These are phyloP conservation scores for Brachyrhaphis roseni DNA, from an alignment of 2,797 vertebrate genomes.

Conservation along the genomic window DNA sequence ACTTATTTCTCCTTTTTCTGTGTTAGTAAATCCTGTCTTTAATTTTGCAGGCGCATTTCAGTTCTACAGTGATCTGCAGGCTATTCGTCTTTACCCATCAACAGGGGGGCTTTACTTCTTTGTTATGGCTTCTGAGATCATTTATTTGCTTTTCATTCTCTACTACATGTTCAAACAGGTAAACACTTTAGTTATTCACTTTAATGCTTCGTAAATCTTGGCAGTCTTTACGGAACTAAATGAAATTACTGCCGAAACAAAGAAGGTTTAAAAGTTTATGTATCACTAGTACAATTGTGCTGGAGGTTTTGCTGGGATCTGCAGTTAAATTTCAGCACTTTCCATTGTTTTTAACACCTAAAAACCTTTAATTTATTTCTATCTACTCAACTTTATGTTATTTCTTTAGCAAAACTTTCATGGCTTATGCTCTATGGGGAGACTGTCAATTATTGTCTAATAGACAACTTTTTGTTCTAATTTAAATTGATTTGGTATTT, in stretches of 20 bases:
- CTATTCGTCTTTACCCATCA: constrained; percentile 85
- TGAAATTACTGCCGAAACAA: background rate
- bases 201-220: too few species aligned
- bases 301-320: background rate
- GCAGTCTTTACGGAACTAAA: too few species aligned
- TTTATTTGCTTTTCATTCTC: constrained; percentile 90
- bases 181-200: constrained; percentile 5
- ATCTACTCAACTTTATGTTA: background rate
- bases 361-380: background rate
- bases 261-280: background rate
- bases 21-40: background rate
- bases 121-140: constrained; percentile 85
- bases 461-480: background rate
- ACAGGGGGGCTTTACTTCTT: constrained; percentile 84
- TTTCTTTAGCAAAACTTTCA: background rate
- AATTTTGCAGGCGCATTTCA: constrained; percentile 85
- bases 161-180: constrained; percentile 94
- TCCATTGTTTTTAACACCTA: background rate
- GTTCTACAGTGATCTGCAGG: constrained; percentile 80
- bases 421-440: background rate
- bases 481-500: background rate
- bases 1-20: background rate
- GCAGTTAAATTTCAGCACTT: background rate
- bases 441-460: background rate
- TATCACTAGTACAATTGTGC: background rate